A percentile compares a stretch with the other conserved stretches of the same genome.
phyloP scores from a whole-genome alignment of 2,113 vertebrate species.

The Gavia stellata region DNA sequence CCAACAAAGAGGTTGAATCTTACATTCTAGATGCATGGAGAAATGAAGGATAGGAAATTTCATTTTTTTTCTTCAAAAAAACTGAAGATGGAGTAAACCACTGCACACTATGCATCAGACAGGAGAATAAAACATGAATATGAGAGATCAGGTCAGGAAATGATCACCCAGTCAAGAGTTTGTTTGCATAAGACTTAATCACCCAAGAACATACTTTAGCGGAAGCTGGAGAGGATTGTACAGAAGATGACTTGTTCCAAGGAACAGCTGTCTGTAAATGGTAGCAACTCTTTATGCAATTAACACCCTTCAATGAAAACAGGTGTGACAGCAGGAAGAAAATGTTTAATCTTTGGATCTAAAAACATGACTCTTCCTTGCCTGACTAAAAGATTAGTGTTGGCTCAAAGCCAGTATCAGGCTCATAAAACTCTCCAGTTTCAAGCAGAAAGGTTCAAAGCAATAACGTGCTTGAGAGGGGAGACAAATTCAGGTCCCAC shows the following conservation, averaged over 20 bases:
- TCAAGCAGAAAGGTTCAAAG: not conserved
- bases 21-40: not conserved
- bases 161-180: not conserved
- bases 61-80: not conserved
- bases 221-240: not conserved
- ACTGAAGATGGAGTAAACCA: not conserved
- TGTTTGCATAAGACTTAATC: not conserved
- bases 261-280: not conserved
- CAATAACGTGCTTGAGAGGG: not conserved
- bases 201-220: not conserved
- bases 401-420: not conserved
- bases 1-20: not conserved
- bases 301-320: not conserved
- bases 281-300: not conserved
- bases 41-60: not conserved
- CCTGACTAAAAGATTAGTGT: not conserved
- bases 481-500: not conserved
- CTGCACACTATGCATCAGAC: not conserved
- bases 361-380: not conserved
- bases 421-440: not conserved
- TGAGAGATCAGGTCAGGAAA: not conserved
- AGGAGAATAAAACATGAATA: not conserved
- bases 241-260: not conserved
- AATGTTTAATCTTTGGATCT: not conserved
- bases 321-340: conserved; percentile 9